phyloP scores from a whole-genome alignment of 2,797 vertebrate genomes.

The Thunnus albacares region DNA sequence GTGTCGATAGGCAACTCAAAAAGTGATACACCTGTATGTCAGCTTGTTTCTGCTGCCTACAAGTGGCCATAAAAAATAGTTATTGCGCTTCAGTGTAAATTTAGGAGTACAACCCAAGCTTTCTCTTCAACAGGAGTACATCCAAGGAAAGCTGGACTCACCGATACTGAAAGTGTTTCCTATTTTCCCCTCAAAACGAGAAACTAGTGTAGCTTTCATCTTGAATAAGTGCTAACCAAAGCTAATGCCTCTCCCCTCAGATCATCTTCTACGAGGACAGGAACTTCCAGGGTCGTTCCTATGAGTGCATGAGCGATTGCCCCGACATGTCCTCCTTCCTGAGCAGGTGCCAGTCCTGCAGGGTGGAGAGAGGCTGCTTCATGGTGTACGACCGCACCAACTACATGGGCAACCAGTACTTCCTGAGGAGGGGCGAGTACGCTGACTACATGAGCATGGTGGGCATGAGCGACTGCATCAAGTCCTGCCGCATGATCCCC shows the following conservation, averaged over 20 bases:
- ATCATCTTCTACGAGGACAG: conserved; percentile 85
- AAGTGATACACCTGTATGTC: no score
- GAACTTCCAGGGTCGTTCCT: conserved; percentile 85
- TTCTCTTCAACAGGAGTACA: not conserved
- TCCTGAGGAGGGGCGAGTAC: conserved; percentile 83
- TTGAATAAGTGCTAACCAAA: not conserved
- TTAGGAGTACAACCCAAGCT: no score
- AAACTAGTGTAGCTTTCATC: not conserved
- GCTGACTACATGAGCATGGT: conserved; percentile 81
- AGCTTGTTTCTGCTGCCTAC: not conserved
- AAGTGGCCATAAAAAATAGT: not conserved
- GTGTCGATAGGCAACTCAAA: no score
- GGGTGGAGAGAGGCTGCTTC: conserved; percentile 82
- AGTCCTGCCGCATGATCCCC: conserved; percentile 82
- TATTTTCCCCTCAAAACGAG: not conserved
- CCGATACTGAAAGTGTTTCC: not conserved
- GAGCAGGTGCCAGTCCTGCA: conserved; percentile 84
- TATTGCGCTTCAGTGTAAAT: not conserved
- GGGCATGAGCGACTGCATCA: conserved; percentile 78
- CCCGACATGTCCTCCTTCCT: conserved; percentile 83
- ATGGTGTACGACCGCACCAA: conserved; percentile 82
- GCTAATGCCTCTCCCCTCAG: conserved; percentile 42
- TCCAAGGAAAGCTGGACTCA: not conserved
- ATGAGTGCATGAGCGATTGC: conserved; percentile 83
- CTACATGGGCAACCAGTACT: conserved; percentile 84